These are phyloP conservation scores for Pseudomyrmex pallidus DNA, from an alignment of 1,140 invertebrate species.

Conservation along the genomic window DNA sequence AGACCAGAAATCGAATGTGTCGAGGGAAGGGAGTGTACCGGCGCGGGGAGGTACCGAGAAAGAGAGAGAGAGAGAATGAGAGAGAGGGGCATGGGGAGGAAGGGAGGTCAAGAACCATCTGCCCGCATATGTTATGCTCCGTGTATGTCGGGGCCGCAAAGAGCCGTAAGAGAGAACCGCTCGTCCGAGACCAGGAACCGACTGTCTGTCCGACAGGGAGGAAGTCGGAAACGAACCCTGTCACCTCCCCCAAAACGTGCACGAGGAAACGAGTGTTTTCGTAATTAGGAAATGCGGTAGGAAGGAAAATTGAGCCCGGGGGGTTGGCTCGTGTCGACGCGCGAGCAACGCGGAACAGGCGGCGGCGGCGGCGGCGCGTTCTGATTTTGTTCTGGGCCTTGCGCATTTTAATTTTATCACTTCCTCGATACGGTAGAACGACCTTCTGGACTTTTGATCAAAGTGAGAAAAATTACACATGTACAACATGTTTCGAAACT, in stretches of 20 bases:
- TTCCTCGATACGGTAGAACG: background rate
- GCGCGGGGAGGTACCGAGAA: slow-evolving; percentile 41
- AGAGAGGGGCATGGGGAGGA: background rate
- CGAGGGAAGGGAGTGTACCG: slow-evolving; percentile 4
- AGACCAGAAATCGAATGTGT: slow-evolving; percentile 52
- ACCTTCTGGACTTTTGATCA: background rate
- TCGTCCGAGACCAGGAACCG: slow-evolving; percentile 70
- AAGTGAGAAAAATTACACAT: background rate
- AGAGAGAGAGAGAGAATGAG: slow-evolving; percentile 36
- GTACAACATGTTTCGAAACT: too few species aligned
- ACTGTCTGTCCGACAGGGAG: slow-evolving; percentile 67
- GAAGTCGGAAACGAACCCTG: slow-evolving; percentile 74
- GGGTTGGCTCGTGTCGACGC: slow-evolving; percentile 48
- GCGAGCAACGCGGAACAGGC: background rate
- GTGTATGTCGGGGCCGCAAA: slow-evolving; percentile 67
- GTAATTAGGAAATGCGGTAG: slow-evolving; percentile 70
- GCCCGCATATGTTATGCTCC: slow-evolving; percentile 80
- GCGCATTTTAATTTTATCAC: slow-evolving; percentile 16
- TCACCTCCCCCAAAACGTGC: slow-evolving; percentile 44
- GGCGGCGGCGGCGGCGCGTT: slow-evolving; percentile 28
- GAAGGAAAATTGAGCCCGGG: slow-evolving; percentile 57
- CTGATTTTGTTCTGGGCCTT: slow-evolving; percentile 26
- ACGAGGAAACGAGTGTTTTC: slow-evolving; percentile 73
- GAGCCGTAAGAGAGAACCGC: slow-evolving; percentile 73
- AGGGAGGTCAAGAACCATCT: slow-evolving; percentile 78